Percentiles rank a stretch among this genome's conserved stretches.
These are phyloP conservation scores for Botrylloides violaceus DNA, from an alignment of 23 tunicate species.

Conservation along the genomic window DNA sequence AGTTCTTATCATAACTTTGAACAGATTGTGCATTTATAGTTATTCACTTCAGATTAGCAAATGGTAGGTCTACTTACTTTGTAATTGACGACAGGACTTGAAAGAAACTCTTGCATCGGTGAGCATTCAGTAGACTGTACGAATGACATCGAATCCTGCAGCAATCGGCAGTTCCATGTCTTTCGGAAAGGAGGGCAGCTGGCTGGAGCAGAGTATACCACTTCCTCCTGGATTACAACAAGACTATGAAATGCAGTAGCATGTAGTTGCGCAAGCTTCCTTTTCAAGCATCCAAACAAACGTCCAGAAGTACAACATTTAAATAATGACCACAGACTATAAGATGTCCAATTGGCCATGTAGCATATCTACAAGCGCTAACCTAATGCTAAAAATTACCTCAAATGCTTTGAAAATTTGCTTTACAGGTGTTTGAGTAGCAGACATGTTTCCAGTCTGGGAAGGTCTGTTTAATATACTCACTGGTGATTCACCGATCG, in stretches of 20 bases:
- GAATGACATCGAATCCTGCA: neutral
- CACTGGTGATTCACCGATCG: neutral
- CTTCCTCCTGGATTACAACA: too few relatives aligned
- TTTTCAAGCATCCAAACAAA: neutral
- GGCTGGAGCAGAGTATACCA: constrained; percentile 11
- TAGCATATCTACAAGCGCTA: neutral
- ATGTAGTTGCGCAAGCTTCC: neutral
- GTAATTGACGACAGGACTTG: constrained; percentile 21
- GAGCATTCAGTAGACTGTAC: constrained; percentile 10
- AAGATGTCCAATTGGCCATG: neutral
- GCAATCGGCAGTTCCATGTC: neutral
- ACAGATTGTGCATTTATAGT: too few relatives aligned
- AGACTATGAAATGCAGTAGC: too few relatives aligned
- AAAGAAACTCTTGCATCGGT: constrained; percentile 21
- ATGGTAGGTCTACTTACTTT: too few relatives aligned
- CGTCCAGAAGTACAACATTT: neutral
- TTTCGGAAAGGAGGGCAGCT: constrained; percentile 13
- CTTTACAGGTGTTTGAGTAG: neutral
- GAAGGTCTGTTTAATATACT: neutral
- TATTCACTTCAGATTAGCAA: too few relatives aligned
- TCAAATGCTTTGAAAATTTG: constrained; percentile 14
- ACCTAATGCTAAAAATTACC: neutral
- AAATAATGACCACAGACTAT: neutral
- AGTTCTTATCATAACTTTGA: too few relatives aligned
- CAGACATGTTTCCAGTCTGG: neutral